Conservation (phyloP, 2,113 vertebrate species). For the Passer montanus region DNA sequence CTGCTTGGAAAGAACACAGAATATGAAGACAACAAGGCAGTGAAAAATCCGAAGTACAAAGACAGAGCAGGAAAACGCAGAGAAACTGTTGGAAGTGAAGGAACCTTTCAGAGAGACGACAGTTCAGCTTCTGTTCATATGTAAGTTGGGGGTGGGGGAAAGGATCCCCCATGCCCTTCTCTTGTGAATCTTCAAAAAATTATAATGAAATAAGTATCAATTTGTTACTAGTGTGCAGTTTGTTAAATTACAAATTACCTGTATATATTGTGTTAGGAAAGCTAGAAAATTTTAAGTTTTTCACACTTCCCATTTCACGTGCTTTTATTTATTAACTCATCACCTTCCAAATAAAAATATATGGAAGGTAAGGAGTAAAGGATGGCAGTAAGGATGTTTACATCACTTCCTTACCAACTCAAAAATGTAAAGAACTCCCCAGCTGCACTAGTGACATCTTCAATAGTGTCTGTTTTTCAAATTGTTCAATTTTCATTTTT, state of each 20-base stretch:
- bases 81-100: conserved; percentile 90
- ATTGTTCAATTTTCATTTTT: neutral
- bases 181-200: neutral
- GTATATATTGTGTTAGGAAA: neutral
- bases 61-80: conserved; percentile 91
- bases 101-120: conserved; percentile 89
- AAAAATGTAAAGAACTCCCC: neutral
- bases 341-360: neutral
- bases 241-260: neutral
- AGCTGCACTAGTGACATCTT: neutral
- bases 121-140: conserved; percentile 89
- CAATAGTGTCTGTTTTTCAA: neutral
- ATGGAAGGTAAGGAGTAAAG: neutral
- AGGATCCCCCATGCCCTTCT: neutral
- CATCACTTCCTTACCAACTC: neutral
- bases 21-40: conserved; percentile 83
- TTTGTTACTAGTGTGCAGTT: neutral
- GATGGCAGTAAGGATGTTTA: neutral
- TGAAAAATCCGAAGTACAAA: conserved; percentile 90
- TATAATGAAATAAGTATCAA: neutral
- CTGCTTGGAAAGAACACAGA: conserved; percentile 82
- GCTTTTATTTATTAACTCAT: neutral
- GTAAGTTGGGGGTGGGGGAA: conserved; percentile 70
- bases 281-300: neutral
- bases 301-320: neutral